Conservation (phyloP, 2,113 vertebrate species). For the Lepus timidus region DNA sequence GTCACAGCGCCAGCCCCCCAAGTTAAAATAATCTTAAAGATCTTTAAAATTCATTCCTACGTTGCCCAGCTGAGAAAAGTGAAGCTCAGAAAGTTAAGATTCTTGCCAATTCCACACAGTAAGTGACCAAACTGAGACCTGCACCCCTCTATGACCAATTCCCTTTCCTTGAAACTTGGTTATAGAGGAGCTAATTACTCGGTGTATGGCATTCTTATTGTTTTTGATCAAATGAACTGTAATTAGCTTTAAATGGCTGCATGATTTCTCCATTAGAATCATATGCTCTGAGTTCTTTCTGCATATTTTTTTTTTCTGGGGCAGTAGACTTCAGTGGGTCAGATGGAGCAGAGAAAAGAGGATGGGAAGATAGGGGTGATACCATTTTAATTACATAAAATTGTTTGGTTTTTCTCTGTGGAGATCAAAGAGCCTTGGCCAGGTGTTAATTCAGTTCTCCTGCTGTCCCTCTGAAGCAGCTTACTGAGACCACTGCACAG, state of each 20-base stretch:
- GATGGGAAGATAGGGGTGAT: not conserved
- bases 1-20: not conserved
- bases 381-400: not conserved
- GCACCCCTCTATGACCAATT: not conserved
- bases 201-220: not conserved
- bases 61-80: slow-evolving; percentile 28
- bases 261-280: not conserved
- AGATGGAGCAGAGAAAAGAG: not conserved
- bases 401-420: not conserved
- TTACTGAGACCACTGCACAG: not conserved
- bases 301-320: not conserved
- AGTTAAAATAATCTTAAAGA: not conserved
- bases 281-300: slow-evolving; percentile 11
- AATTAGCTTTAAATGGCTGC: slow-evolving; percentile 23
- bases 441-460: not conserved
- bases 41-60: not conserved
- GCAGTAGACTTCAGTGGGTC: not conserved
- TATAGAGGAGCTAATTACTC: slow-evolving; percentile 14
- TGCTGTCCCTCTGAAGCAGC: not conserved
- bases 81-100: not conserved
- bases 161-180: slow-evolving; percentile 23
- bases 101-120: not conserved
- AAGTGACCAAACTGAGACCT: not conserved
- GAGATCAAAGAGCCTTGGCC: not conserved
- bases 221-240: not conserved